Base-by-base conservation (phyloP, 1,140 invertebrate genomes). In the Mactra quadrangularis region DNA sequence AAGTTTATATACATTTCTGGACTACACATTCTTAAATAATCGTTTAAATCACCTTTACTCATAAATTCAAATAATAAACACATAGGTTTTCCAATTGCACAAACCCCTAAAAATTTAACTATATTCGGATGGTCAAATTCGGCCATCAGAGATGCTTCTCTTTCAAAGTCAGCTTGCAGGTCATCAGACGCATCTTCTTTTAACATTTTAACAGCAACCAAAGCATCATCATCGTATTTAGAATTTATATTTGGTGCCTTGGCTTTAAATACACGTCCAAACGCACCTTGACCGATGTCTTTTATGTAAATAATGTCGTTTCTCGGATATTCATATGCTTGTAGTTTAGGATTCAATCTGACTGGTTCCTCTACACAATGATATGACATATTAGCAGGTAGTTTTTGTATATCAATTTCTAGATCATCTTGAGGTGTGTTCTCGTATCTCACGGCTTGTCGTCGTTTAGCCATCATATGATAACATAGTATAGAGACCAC, bases 161-260 rank as follows among this genome's bases (percentile, higher is more conserved):
- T 94, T 7, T 98, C 97, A 94, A 99, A 99, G 93, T 99, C 98
- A 52, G 96, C 94, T 89, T 98, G 95, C 84, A 99, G 94, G 91
- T 99, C 97, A 86, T 98, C 97, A 9, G 97, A 97, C 6, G 98
- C 98, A 94, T 99, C 98, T 89, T 99, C 97, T 93, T 99, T 99
- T 0, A 99, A 93, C 96, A 99, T 99, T 94, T 99, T 99, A 0
- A 99, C 98, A 25, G 98, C 98, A 29, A 99, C 97, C 88, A 98
- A 94, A 0, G 97, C 97, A 82, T 98, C 97, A 86, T 98, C 97
- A 94, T 98, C 96, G 25, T 96, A 96, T 70, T 96, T 94, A 0
- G 97, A 94, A 2, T 31, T 0, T 47, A 98, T 92, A 6, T 96
- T 96, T 0, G 97, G 97, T 0, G 97, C 97, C 94, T 97, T 97